These are phyloP conservation scores for Pampus argenteus DNA, from an alignment of 2,797 vertebrate genomes.

Conservation along the genomic window DNA sequence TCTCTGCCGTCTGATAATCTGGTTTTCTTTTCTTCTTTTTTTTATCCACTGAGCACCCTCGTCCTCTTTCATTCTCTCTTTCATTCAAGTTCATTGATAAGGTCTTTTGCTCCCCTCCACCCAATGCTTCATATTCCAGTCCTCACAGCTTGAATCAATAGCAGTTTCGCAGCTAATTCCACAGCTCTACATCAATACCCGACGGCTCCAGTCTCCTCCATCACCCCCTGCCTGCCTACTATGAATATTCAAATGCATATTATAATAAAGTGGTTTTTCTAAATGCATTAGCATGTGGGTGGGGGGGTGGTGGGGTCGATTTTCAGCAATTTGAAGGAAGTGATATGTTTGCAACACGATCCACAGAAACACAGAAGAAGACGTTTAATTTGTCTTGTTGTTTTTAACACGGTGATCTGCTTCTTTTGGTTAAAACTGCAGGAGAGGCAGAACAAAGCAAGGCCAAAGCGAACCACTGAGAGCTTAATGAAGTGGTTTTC, in stretches of 20 bases:
- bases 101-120: constrained; percentile 59
- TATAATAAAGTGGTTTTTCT: constrained; percentile 74
- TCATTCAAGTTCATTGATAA: constrained; percentile 75
- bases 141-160: constrained; percentile 79
- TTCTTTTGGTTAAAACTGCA: constrained; percentile 25
- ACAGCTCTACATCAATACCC: constrained; percentile 76
- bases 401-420: not conserved
- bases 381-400: not conserved
- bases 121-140: constrained; percentile 75
- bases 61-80: constrained; percentile 19
- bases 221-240: constrained; percentile 60
- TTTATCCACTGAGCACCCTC: constrained; percentile 37
- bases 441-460: constrained; percentile 40
- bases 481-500: constrained; percentile 53
- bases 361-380: constrained; percentile 20
- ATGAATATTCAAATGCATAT: constrained; percentile 78
- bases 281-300: constrained; percentile 64
- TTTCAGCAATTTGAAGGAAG: constrained; percentile 47
- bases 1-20: constrained; percentile 74
- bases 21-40: constrained; percentile 35
- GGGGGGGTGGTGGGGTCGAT: constrained; percentile 25
- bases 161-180: constrained; percentile 77
- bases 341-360: constrained; percentile 17
- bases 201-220: constrained; percentile 61
- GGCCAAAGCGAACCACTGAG: constrained; percentile 29